Base-by-base conservation (phyloP, 2,113 vertebrate genomes). In the Amazona vittata region DNA sequence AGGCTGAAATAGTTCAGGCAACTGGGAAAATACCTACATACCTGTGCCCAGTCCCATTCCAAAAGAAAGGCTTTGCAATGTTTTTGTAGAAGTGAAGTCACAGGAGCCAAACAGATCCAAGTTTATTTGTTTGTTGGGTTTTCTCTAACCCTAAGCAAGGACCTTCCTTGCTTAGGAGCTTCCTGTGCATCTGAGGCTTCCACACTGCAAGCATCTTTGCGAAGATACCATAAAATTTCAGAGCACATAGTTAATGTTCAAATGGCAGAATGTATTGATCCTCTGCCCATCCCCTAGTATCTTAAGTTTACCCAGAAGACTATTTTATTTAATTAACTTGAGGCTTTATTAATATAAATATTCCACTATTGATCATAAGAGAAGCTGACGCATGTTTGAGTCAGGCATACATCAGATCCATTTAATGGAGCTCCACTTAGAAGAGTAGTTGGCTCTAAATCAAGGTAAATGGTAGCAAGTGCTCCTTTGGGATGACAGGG, bases 321-420 rank as follows among this genome's bases (percentile, higher is more conserved):
- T 98, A 90, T 97, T 98, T 99, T 98, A 99, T 99, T 99, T 99
- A 99, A 99, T 99, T 99, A 99, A 99, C 98, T 98, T 91, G 89
- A 96, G 94, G 98, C 98, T 99, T 99, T 99, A 99, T 99, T 99
- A 99, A 99, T 99, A 99, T 98, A 99, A 99, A 99, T 99, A 99
- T 99, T 98, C 98, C 98, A 92, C 98, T 99, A 99, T 99, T 99
- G 99, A 99, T 99, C 99, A 99, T 98, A 97, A 97, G 97, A 97
- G 98, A 95, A 98, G 98, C 98, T 99, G 99, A 99, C 98, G 97
- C 98, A 98, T 98, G 97, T 98, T 98, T 97, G 97, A 98, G 97
- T 97, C 83, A 98, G 97, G 98, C 97, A 98, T 98, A 98, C 98
- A 98, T 98, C 98, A 98, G 93, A 98, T 98, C 98, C 97, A 98